Conservation (phyloP, 2,113 vertebrate species). For the Pterophyllum scalare region DNA sequence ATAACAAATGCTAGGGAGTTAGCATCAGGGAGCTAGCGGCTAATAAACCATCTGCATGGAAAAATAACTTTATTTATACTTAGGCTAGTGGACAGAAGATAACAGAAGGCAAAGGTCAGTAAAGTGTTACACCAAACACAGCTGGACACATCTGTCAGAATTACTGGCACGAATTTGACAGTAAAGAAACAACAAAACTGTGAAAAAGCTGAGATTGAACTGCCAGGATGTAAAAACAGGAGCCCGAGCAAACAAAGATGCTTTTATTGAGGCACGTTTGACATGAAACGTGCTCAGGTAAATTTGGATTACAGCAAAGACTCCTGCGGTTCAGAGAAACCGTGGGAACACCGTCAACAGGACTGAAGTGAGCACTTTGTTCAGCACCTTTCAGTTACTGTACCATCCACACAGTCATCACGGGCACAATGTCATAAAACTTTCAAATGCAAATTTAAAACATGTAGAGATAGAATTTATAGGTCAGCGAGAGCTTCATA, state of each 20-base stretch:
- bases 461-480: not conserved
- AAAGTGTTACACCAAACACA: not conserved
- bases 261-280: not conserved
- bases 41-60: not conserved
- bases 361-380: not conserved
- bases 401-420: not conserved
- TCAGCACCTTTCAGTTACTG: not conserved
- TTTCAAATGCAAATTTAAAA: too few species aligned
- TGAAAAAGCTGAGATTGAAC: not conserved
- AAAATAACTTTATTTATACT: slow-evolving; percentile 2
- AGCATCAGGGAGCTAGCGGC: not conserved
- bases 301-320: too few species aligned
- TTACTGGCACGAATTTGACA: not conserved
- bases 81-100: not conserved
- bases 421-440: too few species aligned
- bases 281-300: not conserved
- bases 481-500: not conserved
- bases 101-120: not conserved
- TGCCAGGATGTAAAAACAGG: not conserved
- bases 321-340: too few species aligned
- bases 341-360: not conserved
- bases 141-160: not conserved
- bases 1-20: slow-evolving; percentile 44
- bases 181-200: not conserved
- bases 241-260: not conserved